A percentile compares a stretch with the other conserved stretches of the same genome.
Evolutionary conservation across 1,140 invertebrate genomes (phyloP).

Genomic region (Drosophila lowei): DNA sequence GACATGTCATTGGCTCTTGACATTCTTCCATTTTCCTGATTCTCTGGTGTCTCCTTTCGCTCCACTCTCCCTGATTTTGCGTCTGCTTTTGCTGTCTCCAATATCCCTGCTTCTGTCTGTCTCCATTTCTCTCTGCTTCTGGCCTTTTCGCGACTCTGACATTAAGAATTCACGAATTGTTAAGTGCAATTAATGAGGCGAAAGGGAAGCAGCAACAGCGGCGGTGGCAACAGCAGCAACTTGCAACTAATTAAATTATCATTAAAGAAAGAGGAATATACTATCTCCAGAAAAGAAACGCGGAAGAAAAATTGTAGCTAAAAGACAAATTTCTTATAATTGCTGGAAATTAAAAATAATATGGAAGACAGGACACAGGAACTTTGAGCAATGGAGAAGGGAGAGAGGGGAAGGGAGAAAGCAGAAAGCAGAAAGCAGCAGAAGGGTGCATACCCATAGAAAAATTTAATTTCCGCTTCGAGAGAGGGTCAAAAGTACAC

Average conservation of each 20-base stretch:
- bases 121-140: neutral
- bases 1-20: slow-evolving; percentile 28
- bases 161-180: slow-evolving; percentile 72
- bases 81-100: neutral
- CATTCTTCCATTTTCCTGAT: too few species aligned
- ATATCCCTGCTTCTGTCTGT: slow-evolving; percentile 12
- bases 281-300: neutral
- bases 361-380: slow-evolving; percentile 19
- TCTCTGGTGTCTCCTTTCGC: too few species aligned
- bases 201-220: slow-evolving; percentile 22
- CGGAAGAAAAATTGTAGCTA: slow-evolving; percentile 2
- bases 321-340: slow-evolving; percentile 64
- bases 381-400: slow-evolving; percentile 13
- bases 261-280: slow-evolving; percentile 38
- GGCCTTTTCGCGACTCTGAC: slow-evolving; percentile 1
- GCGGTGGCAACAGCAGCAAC: slow-evolving; percentile 36
- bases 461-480: slow-evolving; percentile 70
- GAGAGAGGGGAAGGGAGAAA: neutral
- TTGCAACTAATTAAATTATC: slow-evolving; percentile 77
- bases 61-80: too few species aligned
- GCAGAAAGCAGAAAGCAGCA: too few species aligned
- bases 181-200: slow-evolving; percentile 76
- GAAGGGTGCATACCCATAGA: slow-evolving; percentile 12
- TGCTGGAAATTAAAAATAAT: slow-evolving; percentile 60
- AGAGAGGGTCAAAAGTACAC: slow-evolving; percentile 18